These are phyloP conservation scores for Ormyrus pomaceus DNA, from an alignment of 2,888 invertebrate genomes.

Conservation along the genomic window DNA sequence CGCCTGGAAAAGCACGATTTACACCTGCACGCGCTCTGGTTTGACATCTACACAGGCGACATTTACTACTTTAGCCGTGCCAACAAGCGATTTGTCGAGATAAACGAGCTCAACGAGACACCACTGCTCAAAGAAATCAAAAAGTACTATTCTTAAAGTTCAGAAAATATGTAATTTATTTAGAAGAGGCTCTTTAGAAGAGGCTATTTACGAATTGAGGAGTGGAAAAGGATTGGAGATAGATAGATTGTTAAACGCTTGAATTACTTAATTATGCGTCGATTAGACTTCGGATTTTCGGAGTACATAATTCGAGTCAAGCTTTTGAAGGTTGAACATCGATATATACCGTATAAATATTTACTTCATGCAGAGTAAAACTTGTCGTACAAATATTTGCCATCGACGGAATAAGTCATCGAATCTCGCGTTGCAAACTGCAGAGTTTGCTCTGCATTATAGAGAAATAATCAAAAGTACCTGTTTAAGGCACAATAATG, in stretches of 20 bases:
- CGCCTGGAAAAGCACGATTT: slow-evolving; percentile 88
- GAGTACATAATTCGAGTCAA: not conserved
- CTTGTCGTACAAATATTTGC: slow-evolving; percentile 24
- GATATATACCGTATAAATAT: not conserved
- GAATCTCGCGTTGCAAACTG: slow-evolving; percentile 26
- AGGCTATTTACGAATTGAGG: slow-evolving; percentile 1
- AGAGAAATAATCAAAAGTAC: slow-evolving; percentile 22
- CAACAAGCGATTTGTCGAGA: slow-evolving; percentile 88
- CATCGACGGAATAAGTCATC: not conserved
- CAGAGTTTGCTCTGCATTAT: not conserved
- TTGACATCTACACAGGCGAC: slow-evolving; percentile 97
- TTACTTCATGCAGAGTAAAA: not conserved
- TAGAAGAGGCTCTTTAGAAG: not conserved
- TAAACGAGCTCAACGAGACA: slow-evolving; percentile 89
- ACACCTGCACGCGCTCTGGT: slow-evolving; percentile 96
- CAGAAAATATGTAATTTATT: not conserved
- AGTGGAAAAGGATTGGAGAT: not conserved
- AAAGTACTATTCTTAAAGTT: slow-evolving; percentile 84
- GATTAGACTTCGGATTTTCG: too few species aligned
- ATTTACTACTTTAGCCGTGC: slow-evolving; percentile 95
- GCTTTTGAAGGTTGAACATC: slow-evolving; percentile 8
- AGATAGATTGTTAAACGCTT: not conserved
- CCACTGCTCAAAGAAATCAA: slow-evolving; percentile 86
- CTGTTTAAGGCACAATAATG: not conserved
- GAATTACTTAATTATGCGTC: not conserved